Base-by-base conservation (phyloP, 2,113 vertebrate species). In the Scopus umbretta region DNA sequence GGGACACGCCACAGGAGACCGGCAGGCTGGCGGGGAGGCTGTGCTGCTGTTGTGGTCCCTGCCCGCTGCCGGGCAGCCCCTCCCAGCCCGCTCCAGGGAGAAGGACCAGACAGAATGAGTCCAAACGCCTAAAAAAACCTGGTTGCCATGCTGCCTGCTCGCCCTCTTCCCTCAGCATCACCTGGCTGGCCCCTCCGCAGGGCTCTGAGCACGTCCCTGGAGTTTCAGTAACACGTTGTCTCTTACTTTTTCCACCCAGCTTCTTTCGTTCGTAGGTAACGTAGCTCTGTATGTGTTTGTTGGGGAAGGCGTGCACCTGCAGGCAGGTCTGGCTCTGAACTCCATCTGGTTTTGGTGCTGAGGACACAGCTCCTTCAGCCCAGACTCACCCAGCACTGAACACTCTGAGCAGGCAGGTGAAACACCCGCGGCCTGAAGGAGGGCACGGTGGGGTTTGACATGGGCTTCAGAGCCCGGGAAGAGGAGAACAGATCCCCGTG, bases 341-440 rank as follows among this genome's bases (percentile, higher is more conserved):
- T 2, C 5, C 13, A 0, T 14, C 66, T 36, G 30, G 11, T 34
- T 56, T 34, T 30, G 66, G 1, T 72, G 43, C 55, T 32, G 66
- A 29, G 52, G 50, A 18, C 40, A 0, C 21, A 1, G 38, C 16
- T 50, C 52, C 47, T 16, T 40, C 71, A 40, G 79, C 71, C 38
- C 53, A 13, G 29, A 1, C 19, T 22, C 20, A 4, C 16, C 52
- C 87, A 10, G 55, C 40, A 16, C 68, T n/a, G n/a, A n/a, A n/a
- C n/a, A n/a, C n/a, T n/a, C 58, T 3, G 13, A 21, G 29, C 23
- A 4, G 79, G 36, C 26, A 16, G 36, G 27, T 20, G 1, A 13
- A 62, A 17, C 13, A 4, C 11, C 32, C 19, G 0, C 0, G 3
- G 36, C 71, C 71, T 20, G 1, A 11, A 6, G 50, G 5, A 7